Evolutionary conservation across 2,113 vertebrate species (phyloP).

Genomic region (Carollia perspicillata): DNA sequence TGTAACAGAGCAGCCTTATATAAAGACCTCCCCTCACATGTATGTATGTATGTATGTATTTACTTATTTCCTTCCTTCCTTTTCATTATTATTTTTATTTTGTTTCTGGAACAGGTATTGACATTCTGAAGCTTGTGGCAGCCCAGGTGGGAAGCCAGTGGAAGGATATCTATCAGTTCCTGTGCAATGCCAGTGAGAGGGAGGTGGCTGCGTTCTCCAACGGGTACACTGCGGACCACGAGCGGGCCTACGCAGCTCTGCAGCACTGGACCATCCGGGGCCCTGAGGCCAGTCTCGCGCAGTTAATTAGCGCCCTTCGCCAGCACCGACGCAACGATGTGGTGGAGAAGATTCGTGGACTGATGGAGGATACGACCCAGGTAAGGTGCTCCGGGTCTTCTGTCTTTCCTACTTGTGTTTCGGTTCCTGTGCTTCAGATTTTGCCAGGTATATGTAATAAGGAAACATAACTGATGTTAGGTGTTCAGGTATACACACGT

Average conservation of each 20-base stretch:
- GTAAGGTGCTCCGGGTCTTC: constrained; percentile 72
- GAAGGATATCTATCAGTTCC: constrained; percentile 94
- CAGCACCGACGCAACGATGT: constrained; percentile 94
- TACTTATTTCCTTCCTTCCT: too few relatives aligned
- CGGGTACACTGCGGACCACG: constrained; percentile 89
- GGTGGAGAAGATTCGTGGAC: constrained; percentile 94
- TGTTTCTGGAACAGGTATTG: constrained; percentile 86
- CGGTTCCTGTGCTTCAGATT: not conserved
- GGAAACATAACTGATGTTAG: not conserved
- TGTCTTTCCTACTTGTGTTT: not conserved
- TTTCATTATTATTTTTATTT: not conserved
- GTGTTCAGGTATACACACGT: not conserved
- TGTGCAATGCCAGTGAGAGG: constrained; percentile 92
- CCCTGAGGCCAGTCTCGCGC: constrained; percentile 94
- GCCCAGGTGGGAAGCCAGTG: constrained; percentile 95
- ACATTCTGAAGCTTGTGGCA: constrained; percentile 95
- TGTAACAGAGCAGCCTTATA: not conserved
- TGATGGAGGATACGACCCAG: constrained; percentile 96
- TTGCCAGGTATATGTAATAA: not conserved
- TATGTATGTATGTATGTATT: not conserved
- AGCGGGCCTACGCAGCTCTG: constrained; percentile 93
- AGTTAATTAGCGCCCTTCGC: constrained; percentile 94
- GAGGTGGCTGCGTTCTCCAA: constrained; percentile 95
- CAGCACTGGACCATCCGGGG: constrained; percentile 98
- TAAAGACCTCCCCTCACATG: not conserved